phyloP scores from a whole-genome alignment of 2,888 invertebrate genomes.

The Altica lythri region DNA sequence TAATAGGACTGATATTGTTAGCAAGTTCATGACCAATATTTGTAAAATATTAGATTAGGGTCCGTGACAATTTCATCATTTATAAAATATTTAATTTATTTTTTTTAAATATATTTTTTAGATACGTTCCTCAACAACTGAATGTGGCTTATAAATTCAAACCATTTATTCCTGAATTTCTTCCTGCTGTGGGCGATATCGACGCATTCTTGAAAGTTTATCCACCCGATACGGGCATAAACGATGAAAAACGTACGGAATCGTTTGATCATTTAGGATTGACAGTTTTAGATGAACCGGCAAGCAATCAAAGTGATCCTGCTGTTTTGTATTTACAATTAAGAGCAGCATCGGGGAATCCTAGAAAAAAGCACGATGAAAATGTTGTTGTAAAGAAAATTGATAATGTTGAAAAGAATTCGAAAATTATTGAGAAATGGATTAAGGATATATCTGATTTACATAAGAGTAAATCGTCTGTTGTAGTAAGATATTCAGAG shows the following conservation, averaged over 20 bases:
- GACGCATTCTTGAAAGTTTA: constrained; percentile 96
- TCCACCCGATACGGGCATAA: constrained; percentile 71
- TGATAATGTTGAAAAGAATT: constrained; percentile 81
- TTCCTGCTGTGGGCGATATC: constrained; percentile 97
- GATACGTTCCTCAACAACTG: constrained; percentile 91
- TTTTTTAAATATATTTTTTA: constrained; percentile 51
- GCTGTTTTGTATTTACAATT: constrained; percentile 92
- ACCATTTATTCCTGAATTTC: constrained; percentile 95
- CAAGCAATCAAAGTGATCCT: constrained; percentile 92
- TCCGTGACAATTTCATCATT: too few relatives aligned
- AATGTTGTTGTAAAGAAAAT: constrained; percentile 72
- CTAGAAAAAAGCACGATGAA: constrained; percentile 48
- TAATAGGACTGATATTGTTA: too few relatives aligned
- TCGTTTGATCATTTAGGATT: constrained; percentile 63
- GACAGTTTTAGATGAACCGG: constrained; percentile 91
- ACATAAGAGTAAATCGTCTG: constrained; percentile 86
- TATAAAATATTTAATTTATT: background rate
- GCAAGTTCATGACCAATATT: too few relatives aligned
- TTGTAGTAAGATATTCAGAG: constrained; percentile 80
- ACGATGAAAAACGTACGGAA: constrained; percentile 44
- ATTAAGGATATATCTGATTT: constrained; percentile 92
- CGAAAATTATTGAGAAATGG: constrained; percentile 95
- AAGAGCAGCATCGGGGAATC: constrained; percentile 67
- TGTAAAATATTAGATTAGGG: too few relatives aligned
- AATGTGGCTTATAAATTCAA: constrained; percentile 88